These are phyloP conservation scores for Pogona vitticeps DNA, from an alignment of 2,113 vertebrate species.

Conservation along the genomic window DNA sequence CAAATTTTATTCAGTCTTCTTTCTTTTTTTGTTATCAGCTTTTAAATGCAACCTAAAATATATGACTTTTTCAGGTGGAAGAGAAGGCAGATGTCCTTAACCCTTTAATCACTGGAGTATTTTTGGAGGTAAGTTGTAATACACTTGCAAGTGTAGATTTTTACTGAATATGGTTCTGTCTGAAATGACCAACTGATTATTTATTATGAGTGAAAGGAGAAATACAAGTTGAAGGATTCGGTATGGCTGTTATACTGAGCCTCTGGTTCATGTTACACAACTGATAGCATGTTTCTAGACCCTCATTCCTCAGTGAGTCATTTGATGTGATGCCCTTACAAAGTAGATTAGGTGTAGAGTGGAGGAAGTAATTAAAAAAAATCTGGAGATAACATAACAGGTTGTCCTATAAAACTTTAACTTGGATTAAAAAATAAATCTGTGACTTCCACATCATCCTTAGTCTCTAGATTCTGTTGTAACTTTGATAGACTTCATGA, in stretches of 20 bases:
- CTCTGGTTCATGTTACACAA: not conserved
- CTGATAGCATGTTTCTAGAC: not conserved
- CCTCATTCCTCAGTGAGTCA: not conserved
- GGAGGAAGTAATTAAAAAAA: not conserved
- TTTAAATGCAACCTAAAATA: constrained; percentile 52
- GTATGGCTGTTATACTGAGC: constrained; percentile 22
- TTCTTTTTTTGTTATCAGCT: constrained; percentile 50
- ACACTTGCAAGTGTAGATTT: constrained; percentile 29
- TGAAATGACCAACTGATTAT: not conserved
- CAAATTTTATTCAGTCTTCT: constrained; percentile 17
- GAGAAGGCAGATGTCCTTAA: constrained; percentile 94
- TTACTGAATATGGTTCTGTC: not conserved
- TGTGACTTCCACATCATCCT: not conserved
- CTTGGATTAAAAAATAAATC: not conserved
- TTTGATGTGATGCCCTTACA: not conserved
- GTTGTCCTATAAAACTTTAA: not conserved
- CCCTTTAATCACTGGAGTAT: constrained; percentile 95
- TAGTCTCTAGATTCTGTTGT: not conserved
- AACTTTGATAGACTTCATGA: not conserved
- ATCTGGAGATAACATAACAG: not conserved
- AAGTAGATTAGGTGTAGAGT: not conserved
- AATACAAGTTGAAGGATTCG: constrained; percentile 10
- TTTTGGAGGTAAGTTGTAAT: constrained; percentile 90
- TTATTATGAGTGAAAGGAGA: not conserved
- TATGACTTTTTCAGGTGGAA: constrained; percentile 80